Base-by-base conservation (phyloP, 2,113 vertebrate genomes). In the Hiodon tergisus region DNA sequence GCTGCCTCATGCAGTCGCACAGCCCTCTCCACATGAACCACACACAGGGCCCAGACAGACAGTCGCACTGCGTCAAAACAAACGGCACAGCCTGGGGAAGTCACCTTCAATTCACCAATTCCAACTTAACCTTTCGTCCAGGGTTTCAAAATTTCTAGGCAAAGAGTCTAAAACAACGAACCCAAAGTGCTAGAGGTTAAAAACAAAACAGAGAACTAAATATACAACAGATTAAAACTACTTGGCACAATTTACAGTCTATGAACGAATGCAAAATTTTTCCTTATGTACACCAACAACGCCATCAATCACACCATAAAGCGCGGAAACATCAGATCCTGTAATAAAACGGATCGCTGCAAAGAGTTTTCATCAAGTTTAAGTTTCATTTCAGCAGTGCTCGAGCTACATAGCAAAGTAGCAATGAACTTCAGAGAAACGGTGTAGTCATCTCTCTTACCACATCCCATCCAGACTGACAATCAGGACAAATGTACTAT, bases 151-250 rank as follows among this genome's bases (percentile, higher is more conserved):
- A 73, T 8, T 57, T 8, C 31, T 31, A 55, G 47, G 4, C 52
- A 67, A 57, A 47, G 4, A 31, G 31, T 31, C 31, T 31, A 31
- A 57, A 72, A 55, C 0, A 50, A 14, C 59, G 63, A 78, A 83
- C 52, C 65, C 72, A 80, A 83, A 90, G 84, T 79, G 82, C 86
- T 86, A 83, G 80, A 61, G 50, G 16, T 6, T 54, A 52, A 77
- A 73, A 77, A 67, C 16, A 50, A 48, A 4, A 55, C 31, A 17
- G 68, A 75, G n/a, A 68, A 11, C 8, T 58, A 50, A 59, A 31
- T 61, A 54, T 62, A 57, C 52, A 65, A 54, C 48, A 59, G 62
- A 69, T 46, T 70, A 74, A 14, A 62, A 67, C 55, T 50, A 47
- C 67, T 76, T 69, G 60, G 53, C 57, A 31, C 16, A 67, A 14